Evolutionary conservation across 2,888 invertebrate genomes (phyloP).

Genomic region (Andricus quercusramuli): DNA sequence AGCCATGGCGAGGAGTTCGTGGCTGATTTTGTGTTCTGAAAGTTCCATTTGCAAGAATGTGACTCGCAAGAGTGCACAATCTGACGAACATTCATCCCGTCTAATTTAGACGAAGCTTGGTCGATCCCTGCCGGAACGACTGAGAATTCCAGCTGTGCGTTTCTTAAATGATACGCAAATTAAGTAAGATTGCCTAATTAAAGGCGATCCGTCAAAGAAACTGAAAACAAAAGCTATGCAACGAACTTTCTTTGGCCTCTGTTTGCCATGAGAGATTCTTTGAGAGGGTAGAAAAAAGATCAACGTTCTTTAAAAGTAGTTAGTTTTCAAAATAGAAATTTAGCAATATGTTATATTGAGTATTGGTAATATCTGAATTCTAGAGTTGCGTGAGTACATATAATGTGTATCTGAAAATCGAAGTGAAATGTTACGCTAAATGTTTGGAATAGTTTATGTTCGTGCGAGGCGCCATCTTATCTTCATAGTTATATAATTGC

Average conservation of each 20-base stretch:
- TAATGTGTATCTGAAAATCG: background rate
- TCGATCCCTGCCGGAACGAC: slow-evolving; percentile 12
- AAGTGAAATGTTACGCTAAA: background rate
- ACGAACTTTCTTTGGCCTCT: slow-evolving; percentile 2
- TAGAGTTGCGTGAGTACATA: background rate
- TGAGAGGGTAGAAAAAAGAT: background rate
- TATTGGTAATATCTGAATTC: background rate
- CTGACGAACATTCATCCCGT: background rate
- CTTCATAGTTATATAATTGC: background rate
- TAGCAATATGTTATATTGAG: background rate
- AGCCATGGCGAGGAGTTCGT: background rate
- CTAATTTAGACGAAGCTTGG: slow-evolving; percentile 11
- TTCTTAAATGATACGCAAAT: background rate
- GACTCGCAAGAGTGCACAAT: slow-evolving; percentile 21
- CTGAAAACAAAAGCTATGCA: background rate
- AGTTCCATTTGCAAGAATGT: slow-evolving; percentile 8
- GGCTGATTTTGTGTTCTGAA: background rate
- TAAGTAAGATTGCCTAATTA: background rate
- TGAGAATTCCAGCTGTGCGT: background rate
- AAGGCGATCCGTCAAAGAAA: background rate
- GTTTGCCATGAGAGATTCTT: background rate
- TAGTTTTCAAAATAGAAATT: background rate
- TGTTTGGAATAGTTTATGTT: slow-evolving; percentile 25
- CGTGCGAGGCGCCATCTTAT: background rate
- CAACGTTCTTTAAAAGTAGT: background rate